Conservation (phyloP, 2,888 invertebrate genomes). For the Agonopterix arenella region DNA sequence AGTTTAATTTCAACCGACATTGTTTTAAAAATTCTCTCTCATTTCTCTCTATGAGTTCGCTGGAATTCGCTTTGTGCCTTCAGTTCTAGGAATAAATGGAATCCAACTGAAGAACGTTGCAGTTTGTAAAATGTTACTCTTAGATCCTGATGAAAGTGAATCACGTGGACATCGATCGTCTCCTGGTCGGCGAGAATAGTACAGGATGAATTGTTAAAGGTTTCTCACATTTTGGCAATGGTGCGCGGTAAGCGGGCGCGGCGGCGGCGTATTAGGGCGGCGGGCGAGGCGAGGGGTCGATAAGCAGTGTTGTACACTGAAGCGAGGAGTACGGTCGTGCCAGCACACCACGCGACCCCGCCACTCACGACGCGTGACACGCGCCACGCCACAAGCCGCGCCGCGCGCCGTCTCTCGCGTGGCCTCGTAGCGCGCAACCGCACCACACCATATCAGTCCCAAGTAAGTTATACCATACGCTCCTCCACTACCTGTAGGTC, state of each 20-base stretch:
- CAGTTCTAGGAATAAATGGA: too few species aligned
- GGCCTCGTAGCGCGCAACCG: constrained; percentile 13
- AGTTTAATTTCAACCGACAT: too few species aligned
- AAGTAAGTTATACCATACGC: not conserved
- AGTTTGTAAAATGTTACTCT: not conserved
- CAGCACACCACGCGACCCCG: constrained; percentile 15
- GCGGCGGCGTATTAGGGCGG: constrained; percentile 44
- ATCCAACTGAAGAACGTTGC: not conserved
- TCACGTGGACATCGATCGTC: constrained; percentile 45
- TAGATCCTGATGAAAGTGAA: not conserved
- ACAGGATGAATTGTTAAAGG: constrained; percentile 63
- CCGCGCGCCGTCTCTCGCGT: constrained; percentile 11
- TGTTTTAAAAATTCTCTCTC: not conserved
- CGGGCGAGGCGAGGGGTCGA: constrained; percentile 58
- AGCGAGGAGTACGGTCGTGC: constrained; percentile 35
- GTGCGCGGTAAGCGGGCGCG: constrained; percentile 52
- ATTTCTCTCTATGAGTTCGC: too few species aligned
- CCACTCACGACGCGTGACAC: constrained; percentile 11
- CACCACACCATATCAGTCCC: not conserved
- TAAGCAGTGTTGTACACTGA: constrained; percentile 54
- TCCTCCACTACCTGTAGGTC: too few species aligned
- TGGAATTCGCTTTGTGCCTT: too few species aligned
- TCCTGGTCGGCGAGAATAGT: constrained; percentile 38
- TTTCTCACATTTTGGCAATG: constrained; percentile 57
- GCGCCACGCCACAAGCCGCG: constrained; percentile 15